These are phyloP conservation scores for Equus przewalskii DNA, from an alignment of 2,113 vertebrate genomes.

Conservation along the genomic window DNA sequence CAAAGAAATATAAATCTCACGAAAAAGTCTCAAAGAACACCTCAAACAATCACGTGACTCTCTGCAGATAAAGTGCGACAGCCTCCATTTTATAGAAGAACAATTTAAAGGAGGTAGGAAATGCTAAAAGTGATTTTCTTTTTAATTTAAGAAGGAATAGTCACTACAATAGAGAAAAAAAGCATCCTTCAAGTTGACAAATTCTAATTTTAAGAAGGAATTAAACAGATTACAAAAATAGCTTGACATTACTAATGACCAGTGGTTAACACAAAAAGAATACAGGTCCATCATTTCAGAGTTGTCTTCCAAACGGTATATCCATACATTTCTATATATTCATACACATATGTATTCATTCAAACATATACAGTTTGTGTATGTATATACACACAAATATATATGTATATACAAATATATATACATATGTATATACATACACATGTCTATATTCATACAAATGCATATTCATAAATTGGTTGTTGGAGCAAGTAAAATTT, in stretches of 20 bases:
- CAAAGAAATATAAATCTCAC: background rate
- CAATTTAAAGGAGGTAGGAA: background rate
- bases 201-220: conserved; percentile 19
- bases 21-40: conserved; percentile 6
- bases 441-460: background rate
- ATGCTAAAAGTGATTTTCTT: background rate
- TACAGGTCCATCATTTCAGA: background rate
- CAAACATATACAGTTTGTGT: no score
- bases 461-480: background rate
- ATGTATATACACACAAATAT: background rate
- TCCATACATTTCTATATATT: background rate
- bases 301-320: background rate
- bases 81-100: background rate
- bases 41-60: background rate
- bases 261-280: background rate
- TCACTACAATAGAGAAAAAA: background rate
- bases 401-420: background rate
- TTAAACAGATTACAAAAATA: background rate
- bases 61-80: background rate
- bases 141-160: background rate
- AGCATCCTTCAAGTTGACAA: background rate
- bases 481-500: background rate
- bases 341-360: background rate
- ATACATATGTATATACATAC: background rate
- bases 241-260: background rate